Evolutionary conservation across 1,140 invertebrate genomes (phyloP).

Genomic region (Trigoniulus corallinus): DNA sequence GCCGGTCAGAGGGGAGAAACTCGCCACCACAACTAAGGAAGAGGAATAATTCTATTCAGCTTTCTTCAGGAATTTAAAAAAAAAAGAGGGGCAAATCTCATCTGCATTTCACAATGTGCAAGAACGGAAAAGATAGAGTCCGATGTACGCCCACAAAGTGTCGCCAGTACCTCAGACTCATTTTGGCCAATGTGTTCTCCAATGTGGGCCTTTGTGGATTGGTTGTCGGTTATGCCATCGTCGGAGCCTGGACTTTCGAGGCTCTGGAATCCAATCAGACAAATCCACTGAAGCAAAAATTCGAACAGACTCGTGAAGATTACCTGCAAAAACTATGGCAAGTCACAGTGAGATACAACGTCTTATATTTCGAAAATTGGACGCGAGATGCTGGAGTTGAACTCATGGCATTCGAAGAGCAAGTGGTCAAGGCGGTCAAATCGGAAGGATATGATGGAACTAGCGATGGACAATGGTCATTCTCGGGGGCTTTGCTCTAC

Average conservation of each 20-base stretch:
- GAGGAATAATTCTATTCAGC: too few species aligned
- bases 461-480: conserved; percentile 50
- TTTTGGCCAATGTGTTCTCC: conserved; percentile 35
- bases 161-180: conserved; percentile 19
- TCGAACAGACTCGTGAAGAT: conserved; percentile 18
- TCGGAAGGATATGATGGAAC: conserved; percentile 54
- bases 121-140: background rate
- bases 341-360: conserved; percentile 48
- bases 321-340: conserved; percentile 42
- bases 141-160: conserved; percentile 11
- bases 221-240: conserved; percentile 84
- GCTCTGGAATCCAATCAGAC: conserved; percentile 59
- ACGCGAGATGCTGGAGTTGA: conserved; percentile 49
- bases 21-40: too few species aligned
- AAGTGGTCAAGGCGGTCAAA: conserved; percentile 51
- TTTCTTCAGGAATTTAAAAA: too few species aligned
- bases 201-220: conserved; percentile 83
- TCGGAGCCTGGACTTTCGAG: conserved; percentile 84
- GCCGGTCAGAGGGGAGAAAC: too few species aligned
- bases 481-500: conserved; percentile 58
- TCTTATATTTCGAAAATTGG: conserved; percentile 59
- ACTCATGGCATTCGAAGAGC: conserved; percentile 53
- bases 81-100: too few species aligned
- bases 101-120: too few species aligned
- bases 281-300: conserved; percentile 25